These are phyloP conservation scores for Hippolais icterina DNA, from an alignment of 2,113 vertebrate species.

Conservation along the genomic window DNA sequence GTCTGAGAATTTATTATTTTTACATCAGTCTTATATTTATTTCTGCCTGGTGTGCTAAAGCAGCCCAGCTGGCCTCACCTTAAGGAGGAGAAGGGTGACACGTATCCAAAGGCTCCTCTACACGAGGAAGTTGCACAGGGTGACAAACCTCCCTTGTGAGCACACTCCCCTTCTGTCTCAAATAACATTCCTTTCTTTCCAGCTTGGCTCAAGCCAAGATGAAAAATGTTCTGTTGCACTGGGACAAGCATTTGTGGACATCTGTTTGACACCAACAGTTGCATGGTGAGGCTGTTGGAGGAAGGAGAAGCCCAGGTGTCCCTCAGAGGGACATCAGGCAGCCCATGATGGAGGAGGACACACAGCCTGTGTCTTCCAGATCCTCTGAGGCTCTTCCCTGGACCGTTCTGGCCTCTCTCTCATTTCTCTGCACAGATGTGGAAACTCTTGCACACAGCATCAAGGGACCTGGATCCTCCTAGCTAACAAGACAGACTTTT, in stretches of 20 bases:
- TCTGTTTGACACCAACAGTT: neutral
- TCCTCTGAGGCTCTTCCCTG: neutral
- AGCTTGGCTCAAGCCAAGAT: neutral
- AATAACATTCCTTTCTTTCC: neutral
- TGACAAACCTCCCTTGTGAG: neutral
- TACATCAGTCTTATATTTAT: neutral
- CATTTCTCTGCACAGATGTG: neutral
- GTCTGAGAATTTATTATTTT: neutral
- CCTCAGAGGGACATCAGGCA: neutral
- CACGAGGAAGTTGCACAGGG: neutral
- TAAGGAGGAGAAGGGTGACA: neutral
- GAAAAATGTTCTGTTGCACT: neutral
- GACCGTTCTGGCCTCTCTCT: neutral
- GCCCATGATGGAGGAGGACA: neutral
- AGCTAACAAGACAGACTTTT: neutral
- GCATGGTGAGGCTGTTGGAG: rapidly evolving
- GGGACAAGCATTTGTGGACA: neutral
- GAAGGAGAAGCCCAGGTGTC: neutral
- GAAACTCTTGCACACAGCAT: neutral
- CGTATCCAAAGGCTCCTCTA: neutral
- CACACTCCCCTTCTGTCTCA: neutral
- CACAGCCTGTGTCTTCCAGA: neutral
- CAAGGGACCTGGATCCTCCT: neutral
- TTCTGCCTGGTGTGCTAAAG: neutral
- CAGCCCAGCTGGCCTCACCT: neutral